Evolutionary conservation across 2,888 invertebrate species (phyloP), one percentile per base, ranked within the genome.

Genomic region (Agrilus mali): DNA sequence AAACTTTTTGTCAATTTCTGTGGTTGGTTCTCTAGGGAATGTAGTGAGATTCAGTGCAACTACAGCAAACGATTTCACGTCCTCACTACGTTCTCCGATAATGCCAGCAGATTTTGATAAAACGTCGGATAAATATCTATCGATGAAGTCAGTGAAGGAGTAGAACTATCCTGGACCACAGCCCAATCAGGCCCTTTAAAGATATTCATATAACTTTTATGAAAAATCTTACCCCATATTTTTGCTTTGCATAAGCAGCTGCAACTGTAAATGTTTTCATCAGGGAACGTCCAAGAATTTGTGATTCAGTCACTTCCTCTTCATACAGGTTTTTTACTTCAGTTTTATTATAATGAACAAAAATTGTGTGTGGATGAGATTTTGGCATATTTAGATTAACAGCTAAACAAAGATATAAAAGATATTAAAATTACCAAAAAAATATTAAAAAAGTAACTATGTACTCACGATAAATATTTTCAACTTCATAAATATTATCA

Each of bases 181-280:
- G n/a, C n/a, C n/a, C n/a, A n/a, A n/a, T n/a, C n/a, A n/a, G n/a
- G n/a, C n/a, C n/a, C 14, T 13, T 36, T 41, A 12, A 36, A 40
- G 3, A n/a, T 16, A 6, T 13, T 8, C 10, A 13, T 13, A 35
- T 3, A 8, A 27, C 5, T 27, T 27, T 20, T 20, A 20, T 6
- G 10, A 27, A 27, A 8, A 14, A 10, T 61, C 72, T 65, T 71
- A 82, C 78, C 58, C 89, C 89, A 70, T 80, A 82, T 55, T 74
- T 66, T 53, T 78, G 75, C 55, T 77, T 80, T 1, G 92, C 93
- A 58, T 81, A 82, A 22, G 82, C 68, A 4, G 82, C 75, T n/a
- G 87, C 86, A 20, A 78, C 77, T 20, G 79, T 76, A 66, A 86
- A 92, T 33, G 80, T 76, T 62, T 84, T 85, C 27, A 86, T 65